Base-by-base conservation (phyloP, 2,888 invertebrate species). In the Trichopoda pennipes region DNA sequence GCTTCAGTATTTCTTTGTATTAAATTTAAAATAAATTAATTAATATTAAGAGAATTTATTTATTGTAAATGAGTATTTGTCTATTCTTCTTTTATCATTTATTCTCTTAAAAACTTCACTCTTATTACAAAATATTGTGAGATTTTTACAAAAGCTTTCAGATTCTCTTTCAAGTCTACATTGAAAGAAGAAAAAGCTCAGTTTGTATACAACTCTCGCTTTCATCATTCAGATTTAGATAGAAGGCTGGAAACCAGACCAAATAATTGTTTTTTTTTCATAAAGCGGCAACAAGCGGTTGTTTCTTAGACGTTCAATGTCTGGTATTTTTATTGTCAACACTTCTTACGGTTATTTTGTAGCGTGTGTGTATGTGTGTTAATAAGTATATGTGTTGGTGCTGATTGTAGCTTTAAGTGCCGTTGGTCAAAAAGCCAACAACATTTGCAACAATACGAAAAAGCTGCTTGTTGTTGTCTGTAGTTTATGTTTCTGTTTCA, bases 341-440 rank as follows among this genome's bases (percentile, higher is more conserved):
- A 19, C 16, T 49, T 70, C 74, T 66, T 80, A 44, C 49, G 69
- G 63, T 23, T 69, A 8, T 28, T 61, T n/a, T 68, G 42, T 47
- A 23, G 61, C 17, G 8, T 49, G n/a, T 17, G 8, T 60, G 44
- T 44, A 38, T n/a, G n/a, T 32, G 44, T 42, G 12, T 55, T 28
- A 17, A 23, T 38, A n/a, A 49, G 69, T 51, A 7, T 42, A 35
- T n/a, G 47, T 53, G 7, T 73, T 47, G 63, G 16, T 55, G 14
- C 19, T 19, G 10, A 2, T 64, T 49, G 19, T 56, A 81, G 81
- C 81, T 79, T 82, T 79, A 64, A 79, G 82, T 79, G 78, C 81
- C 81, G 75, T 79, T 82, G 79, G 82, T 82, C 72, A 79, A 79
- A 75, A 44, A 44, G 55, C 42, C 60, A 61, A 73, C 66, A 66